A percentile compares a stretch with the other conserved stretches of the same genome.
Conservation (phyloP, 2,888 invertebrate genomes). For the Metopia argyrocephala region DNA sequence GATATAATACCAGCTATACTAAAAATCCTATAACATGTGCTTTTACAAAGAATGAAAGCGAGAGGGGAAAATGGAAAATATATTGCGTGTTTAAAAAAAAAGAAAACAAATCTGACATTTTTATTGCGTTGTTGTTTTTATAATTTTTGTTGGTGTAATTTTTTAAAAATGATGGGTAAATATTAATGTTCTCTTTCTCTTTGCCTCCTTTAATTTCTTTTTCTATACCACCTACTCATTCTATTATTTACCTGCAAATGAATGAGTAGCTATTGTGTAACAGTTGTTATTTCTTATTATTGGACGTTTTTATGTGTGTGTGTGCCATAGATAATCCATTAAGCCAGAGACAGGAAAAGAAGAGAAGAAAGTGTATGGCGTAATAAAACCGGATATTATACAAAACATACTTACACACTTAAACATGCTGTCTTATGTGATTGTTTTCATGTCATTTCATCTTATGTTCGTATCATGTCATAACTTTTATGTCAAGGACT, state of each 20-base stretch:
- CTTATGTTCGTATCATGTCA: slow-evolving; percentile 16
- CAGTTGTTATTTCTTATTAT: neutral
- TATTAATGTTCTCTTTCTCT: no score
- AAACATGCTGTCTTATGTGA: neutral
- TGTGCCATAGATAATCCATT: slow-evolving; percentile 29
- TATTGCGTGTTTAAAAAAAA: neutral
- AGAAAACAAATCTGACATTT: slow-evolving; percentile 34
- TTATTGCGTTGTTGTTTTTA: slow-evolving; percentile 6
- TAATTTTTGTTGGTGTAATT: neutral
- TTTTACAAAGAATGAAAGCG: neutral
- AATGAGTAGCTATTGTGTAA: neutral
- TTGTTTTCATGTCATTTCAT: slow-evolving; percentile 43
- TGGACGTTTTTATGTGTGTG: neutral
- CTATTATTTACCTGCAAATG: neutral
- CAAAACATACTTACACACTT: neutral
- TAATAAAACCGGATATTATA: slow-evolving; percentile 18
- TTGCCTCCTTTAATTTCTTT: no score
- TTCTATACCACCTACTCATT: neutral
- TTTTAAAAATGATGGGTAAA: neutral
- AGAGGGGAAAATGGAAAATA: no score
- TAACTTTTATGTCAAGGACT: slow-evolving; percentile 56
- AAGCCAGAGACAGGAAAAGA: slow-evolving; percentile 21
- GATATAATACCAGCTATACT: neutral
- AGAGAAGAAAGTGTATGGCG: slow-evolving; percentile 2
- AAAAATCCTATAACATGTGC: neutral